Evolutionary conservation across 2,888 invertebrate species (phyloP).

Genomic region (Yponomeuta plumbellus): DNA sequence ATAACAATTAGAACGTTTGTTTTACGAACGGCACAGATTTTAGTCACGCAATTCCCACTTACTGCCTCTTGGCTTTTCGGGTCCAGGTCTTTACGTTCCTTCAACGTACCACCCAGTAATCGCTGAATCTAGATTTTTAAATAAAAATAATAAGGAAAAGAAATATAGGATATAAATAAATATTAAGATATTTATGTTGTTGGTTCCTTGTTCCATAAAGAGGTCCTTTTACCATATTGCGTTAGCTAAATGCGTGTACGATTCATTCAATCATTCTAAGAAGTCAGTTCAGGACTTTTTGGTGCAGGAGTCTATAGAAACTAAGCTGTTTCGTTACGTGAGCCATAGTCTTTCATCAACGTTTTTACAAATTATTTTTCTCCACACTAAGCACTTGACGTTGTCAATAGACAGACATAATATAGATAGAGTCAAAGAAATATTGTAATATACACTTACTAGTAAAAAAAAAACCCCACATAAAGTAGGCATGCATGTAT

Average conservation of each 20-base stretch:
- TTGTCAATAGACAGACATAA: too few relatives aligned
- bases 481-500: too few relatives aligned
- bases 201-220: constrained; percentile 34
- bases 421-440: too few relatives aligned
- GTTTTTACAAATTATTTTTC: too few relatives aligned
- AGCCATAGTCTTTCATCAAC: neutral
- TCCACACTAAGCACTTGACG: too few relatives aligned
- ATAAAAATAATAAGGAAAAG: constrained; percentile 40
- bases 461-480: too few relatives aligned
- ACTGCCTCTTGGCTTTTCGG: constrained; percentile 80
- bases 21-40: constrained; percentile 25
- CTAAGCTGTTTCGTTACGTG: neutral
- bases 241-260: neutral
- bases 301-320: neutral
- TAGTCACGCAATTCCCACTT: constrained; percentile 61
- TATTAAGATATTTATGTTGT: constrained; percentile 9
- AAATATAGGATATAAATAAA: constrained; percentile 19
- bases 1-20: neutral
- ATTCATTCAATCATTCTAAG: neutral
- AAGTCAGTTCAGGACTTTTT: neutral
- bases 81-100: constrained; percentile 81
- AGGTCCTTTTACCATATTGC: constrained; percentile 11
- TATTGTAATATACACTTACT: too few relatives aligned
- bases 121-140: constrained; percentile 80
- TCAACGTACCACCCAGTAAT: constrained; percentile 83